These are phyloP conservation scores for Bugulina stolonifera DNA, from an alignment of 2,888 invertebrate genomes.

Conservation along the genomic window DNA sequence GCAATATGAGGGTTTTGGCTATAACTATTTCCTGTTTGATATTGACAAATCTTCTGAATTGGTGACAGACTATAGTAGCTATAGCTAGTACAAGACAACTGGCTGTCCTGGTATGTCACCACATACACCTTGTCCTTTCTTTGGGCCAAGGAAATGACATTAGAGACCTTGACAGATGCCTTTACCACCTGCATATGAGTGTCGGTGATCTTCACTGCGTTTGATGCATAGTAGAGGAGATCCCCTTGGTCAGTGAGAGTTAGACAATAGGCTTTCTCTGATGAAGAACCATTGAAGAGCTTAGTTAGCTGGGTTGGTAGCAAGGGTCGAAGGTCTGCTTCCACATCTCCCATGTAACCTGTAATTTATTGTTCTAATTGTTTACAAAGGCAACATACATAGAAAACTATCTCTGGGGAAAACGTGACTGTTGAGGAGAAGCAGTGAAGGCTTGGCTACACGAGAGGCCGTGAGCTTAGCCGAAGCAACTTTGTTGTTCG, in stretches of 20 bases:
- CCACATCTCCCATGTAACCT: background rate
- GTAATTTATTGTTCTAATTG: no score
- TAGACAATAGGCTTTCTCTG: background rate
- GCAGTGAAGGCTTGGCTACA: no score
- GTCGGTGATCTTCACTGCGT: background rate
- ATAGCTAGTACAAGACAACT: background rate
- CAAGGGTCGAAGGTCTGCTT: background rate
- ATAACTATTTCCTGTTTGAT: background rate
- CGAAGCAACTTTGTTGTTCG: no score
- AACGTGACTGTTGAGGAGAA: no score
- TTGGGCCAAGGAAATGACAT: background rate
- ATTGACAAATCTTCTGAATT: background rate
- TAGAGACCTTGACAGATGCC: background rate
- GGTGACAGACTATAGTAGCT: background rate
- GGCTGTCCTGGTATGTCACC: background rate
- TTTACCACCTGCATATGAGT: background rate
- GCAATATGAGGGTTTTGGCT: background rate
- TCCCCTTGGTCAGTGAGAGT: background rate
- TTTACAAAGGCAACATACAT: no score
- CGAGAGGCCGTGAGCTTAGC: no score
- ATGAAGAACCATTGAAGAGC: background rate
- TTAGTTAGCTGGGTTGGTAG: background rate
- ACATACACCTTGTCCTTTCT: background rate
- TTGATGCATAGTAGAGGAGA: background rate
- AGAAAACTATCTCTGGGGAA: no score